phyloP scores from a whole-genome alignment of 2,797 vertebrate genomes.

The Champsocephalus esox region DNA sequence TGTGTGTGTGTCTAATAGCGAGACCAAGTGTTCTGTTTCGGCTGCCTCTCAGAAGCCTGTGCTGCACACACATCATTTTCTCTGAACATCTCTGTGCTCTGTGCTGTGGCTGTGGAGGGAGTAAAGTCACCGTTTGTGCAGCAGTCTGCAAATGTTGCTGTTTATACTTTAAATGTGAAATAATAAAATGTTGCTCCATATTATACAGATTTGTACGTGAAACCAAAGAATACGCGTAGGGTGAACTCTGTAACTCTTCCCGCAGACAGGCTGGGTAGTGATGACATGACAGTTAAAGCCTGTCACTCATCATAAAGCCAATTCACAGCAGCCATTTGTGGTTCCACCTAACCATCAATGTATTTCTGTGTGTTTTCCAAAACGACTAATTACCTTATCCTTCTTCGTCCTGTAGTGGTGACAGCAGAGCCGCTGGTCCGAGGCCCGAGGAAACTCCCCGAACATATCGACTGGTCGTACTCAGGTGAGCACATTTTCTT shows the following conservation, averaged over 20 bases:
- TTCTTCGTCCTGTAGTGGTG: conserved; percentile 55
- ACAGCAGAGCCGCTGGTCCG: conserved; percentile 68
- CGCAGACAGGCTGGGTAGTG: neutral
- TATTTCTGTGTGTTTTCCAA: neutral
- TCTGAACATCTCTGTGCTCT: too few relatives aligned
- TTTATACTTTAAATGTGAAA: too few relatives aligned
- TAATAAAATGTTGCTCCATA: too few relatives aligned
- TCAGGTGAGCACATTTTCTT: conserved; percentile 77
- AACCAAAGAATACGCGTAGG: too few relatives aligned
- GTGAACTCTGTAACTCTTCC: too few relatives aligned
- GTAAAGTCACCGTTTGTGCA: neutral
- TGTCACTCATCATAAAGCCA: too few relatives aligned
- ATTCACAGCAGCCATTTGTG: too few relatives aligned
- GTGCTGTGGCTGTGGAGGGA: neutral
- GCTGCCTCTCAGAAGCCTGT: neutral
- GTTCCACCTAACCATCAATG: neutral
- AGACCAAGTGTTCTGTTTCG: neutral
- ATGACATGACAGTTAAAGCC: neutral
- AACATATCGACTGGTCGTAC: conserved; percentile 96
- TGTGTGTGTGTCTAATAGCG: neutral
- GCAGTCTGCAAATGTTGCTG: neutral
- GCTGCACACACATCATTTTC: neutral
- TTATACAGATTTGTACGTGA: too few relatives aligned
- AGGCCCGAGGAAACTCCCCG: conserved; percentile 86
- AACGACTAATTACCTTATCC: conserved; percentile 14